phyloP scores from a whole-genome alignment of 2,888 invertebrate genomes.

The Phymatocera aterrima region DNA sequence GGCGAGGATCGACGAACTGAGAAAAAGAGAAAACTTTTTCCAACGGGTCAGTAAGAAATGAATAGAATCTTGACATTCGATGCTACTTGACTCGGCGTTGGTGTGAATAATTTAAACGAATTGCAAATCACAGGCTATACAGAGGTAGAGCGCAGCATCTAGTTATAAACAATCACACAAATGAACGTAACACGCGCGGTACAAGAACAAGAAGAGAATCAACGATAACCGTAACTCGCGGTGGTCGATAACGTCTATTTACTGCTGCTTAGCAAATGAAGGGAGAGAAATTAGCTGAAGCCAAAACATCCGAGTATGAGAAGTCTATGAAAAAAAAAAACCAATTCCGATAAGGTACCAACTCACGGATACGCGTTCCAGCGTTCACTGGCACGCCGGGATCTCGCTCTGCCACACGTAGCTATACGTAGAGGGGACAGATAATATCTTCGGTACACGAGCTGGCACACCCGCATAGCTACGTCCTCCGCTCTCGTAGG shows the following conservation, averaged over 20 bases:
- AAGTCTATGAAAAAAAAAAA: neutral
- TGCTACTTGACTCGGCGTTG: neutral
- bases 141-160: slow-evolving; percentile 7
- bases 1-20: slow-evolving; percentile 8
- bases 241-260: slow-evolving; percentile 23
- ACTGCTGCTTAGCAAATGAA: slow-evolving; percentile 7
- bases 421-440: slow-evolving; percentile 50
- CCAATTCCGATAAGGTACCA: slow-evolving; percentile 16
- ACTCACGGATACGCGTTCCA: slow-evolving; percentile 23
- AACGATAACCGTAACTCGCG: slow-evolving; percentile 8
- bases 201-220: neutral
- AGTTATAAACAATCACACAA: slow-evolving; percentile 17
- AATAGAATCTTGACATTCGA: neutral
- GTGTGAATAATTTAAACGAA: slow-evolving; percentile 11
- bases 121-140: neutral
- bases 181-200: slow-evolving; percentile 33
- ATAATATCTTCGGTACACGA: slow-evolving; percentile 58
- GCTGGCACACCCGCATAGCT: slow-evolving; percentile 58
- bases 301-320: slow-evolving; percentile 24
- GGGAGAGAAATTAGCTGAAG: slow-evolving; percentile 15
- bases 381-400: neutral
- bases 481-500: slow-evolving; percentile 43
- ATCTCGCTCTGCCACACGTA: slow-evolving; percentile 49
- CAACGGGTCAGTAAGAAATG: neutral
- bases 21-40: slow-evolving; percentile 11